Evolutionary conservation across 2,797 vertebrate genomes (phyloP), one percentile per base, ranked within the genome.

Genomic region (Aratinga solstitialis): DNA sequence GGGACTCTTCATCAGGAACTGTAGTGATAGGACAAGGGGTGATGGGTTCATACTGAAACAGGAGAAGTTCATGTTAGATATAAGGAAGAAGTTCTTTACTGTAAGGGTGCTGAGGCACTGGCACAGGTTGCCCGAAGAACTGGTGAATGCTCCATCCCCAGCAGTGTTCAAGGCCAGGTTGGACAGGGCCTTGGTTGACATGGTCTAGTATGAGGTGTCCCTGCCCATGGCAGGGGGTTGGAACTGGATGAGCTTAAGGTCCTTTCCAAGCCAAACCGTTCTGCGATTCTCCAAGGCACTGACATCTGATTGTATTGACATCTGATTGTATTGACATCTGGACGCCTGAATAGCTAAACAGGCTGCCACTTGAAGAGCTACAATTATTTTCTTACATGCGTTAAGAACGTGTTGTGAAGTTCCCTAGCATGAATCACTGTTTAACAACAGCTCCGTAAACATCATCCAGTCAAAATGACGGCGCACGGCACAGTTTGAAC

Each of bases 401-500:
- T 91, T 84, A 19, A 66, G 59, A 90, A 65, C 34, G 32, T 90
- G 90, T 76, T 88, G 54, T 90, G 50, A 88, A 63, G 47, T 65
- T 84, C 10, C 15, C 62, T 56, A 40, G 74, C 74, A 93, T 82
- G 65, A 91, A 59, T 95, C 32, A 79, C 76, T 94, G 59, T 86
- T 90, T 71, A 73, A 63, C 53, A 79, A 78, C 54, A 93, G 59
- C 56, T 89, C 82, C 56, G 56, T 73, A 95, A 93, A 68, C 48
- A 95, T 11, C 56, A 59, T 4, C 30, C 56, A 27, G 45, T 68
- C 87, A 62, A 84, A 90, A 53, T 22, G 1, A 83, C 63, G 78
- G 74, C 67, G 27, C 23, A 5, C 3, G 21, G 45, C 45, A 56
- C 48, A 66, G 29, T 32, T 43, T 45, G 87, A 84, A 75, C 48